phyloP scores from a whole-genome alignment of 2,888 invertebrate genomes.

The Epinotia demarniana region DNA sequence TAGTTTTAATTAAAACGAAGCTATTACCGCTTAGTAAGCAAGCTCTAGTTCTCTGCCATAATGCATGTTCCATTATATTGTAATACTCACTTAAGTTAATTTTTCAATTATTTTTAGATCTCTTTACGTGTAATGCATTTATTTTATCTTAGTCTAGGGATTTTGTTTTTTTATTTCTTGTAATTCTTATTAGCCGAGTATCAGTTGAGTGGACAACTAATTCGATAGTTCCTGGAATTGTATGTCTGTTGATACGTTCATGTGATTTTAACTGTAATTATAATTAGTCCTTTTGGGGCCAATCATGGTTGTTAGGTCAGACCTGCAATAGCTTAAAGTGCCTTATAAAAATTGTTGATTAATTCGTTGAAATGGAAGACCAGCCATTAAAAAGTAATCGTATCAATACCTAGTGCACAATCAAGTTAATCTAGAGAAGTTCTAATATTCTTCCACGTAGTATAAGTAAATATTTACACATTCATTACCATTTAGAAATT shows the following conservation, averaged over 20 bases:
- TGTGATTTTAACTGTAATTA: conserved; percentile 61
- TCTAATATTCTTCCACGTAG: conserved; percentile 78
- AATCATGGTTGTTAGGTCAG: conserved; percentile 61
- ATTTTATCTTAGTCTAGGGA: conserved; percentile 65
- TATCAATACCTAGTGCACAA: conserved; percentile 58
- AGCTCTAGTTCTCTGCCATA: conserved; percentile 84
- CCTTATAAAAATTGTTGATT: conserved; percentile 67
- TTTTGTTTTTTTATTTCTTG: conserved; percentile 60
- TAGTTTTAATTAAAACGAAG: conserved; percentile 78
- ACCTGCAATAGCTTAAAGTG: conserved; percentile 63
- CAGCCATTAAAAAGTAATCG: conserved; percentile 66
- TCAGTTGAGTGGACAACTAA: conserved; percentile 57
- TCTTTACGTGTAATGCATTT: conserved; percentile 84
- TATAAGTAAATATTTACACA: conserved; percentile 73
- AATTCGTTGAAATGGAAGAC: conserved; percentile 53
- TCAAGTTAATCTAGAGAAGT: conserved; percentile 62
- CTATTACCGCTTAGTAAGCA: conserved; percentile 83
- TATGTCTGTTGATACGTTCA: conserved; percentile 73
- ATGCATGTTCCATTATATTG: conserved; percentile 84
- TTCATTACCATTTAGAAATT: conserved; percentile 83
- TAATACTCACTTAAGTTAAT: conserved; percentile 84
- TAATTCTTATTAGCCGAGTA: conserved; percentile 58
- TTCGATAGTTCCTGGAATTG: conserved; percentile 45
- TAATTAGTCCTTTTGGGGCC: conserved; percentile 61
- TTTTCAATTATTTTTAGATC: conserved; percentile 83